Evolutionary conservation across 2,888 invertebrate genomes (phyloP).

Genomic region (Andrena flavipes): DNA sequence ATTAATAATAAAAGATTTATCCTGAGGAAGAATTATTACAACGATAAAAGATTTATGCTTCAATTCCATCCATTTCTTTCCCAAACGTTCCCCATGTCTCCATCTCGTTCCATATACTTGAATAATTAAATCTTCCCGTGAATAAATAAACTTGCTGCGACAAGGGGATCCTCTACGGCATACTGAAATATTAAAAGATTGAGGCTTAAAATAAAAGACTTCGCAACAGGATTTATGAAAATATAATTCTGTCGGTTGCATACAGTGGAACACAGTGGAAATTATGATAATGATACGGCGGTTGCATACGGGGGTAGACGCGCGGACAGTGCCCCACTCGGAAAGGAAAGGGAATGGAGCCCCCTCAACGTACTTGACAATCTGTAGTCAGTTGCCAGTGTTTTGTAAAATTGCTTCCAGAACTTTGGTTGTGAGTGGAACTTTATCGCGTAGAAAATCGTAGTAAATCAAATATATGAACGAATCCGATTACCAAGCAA

Average conservation of each 20-base stretch:
- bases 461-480: neutral
- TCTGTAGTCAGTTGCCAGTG: neutral
- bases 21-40: no score
- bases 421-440: neutral
- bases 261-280: neutral
- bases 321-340: neutral
- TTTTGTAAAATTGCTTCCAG: conserved; percentile 13
- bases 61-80: neutral
- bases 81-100: neutral
- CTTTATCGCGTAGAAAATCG: neutral
- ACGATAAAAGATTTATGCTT: no score
- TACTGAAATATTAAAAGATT: conserved; percentile 13
- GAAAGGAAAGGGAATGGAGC: neutral
- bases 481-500: neutral
- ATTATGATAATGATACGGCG: conserved; percentile 47
- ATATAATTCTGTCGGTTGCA: conserved; percentile 1
- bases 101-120: neutral
- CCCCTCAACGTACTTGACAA: neutral
- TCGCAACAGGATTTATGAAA: conserved; percentile 20
- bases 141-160: neutral
- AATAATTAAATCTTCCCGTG: neutral
- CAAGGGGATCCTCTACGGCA: neutral
- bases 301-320: conserved; percentile 29
- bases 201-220: neutral
- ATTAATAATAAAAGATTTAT: no score